These are phyloP conservation scores for Octodonta nipae DNA, from an alignment of 2,888 invertebrate species.

Conservation along the genomic window DNA sequence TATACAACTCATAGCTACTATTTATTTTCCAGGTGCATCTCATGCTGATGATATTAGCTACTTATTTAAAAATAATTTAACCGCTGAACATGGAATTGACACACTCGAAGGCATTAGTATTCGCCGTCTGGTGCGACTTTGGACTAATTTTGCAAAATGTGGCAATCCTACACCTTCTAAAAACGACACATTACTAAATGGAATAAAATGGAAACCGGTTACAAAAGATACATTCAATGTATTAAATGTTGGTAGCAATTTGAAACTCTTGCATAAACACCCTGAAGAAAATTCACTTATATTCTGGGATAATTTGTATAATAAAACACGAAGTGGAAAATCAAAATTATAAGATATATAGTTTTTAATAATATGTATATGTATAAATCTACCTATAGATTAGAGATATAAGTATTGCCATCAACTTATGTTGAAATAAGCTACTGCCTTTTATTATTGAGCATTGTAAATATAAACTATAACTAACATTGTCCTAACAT, in stretches of 20 bases:
- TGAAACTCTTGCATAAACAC: conserved; percentile 16
- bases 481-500: too few relatives aligned
- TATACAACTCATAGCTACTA: background rate
- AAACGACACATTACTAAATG: conserved; percentile 9
- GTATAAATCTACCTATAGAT: too few relatives aligned
- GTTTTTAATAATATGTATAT: too few relatives aligned
- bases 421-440: too few relatives aligned
- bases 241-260: conserved; percentile 23
- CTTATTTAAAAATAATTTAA: conserved; percentile 17
- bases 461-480: too few relatives aligned
- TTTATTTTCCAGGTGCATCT: conserved; percentile 13
- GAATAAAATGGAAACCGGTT: conserved; percentile 21
- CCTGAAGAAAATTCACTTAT: conserved; percentile 22
- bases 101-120: conserved; percentile 15
- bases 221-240: conserved; percentile 17
- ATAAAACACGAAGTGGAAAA: too few relatives aligned
- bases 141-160: conserved; percentile 25
- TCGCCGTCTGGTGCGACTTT: conserved; percentile 18
- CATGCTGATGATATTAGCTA: conserved; percentile 22
- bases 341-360: too few relatives aligned
- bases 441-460: too few relatives aligned
- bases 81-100: conserved; percentile 10
- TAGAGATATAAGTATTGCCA: too few relatives aligned
- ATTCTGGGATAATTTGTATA: too few relatives aligned
- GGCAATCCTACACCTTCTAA: conserved; percentile 19